Evolutionary conservation across 92 coral and sea anemone genomes (phyloP), one percentile per base, ranked within the genome.

Genomic region (Anthopleura xanthogrammica): DNA sequence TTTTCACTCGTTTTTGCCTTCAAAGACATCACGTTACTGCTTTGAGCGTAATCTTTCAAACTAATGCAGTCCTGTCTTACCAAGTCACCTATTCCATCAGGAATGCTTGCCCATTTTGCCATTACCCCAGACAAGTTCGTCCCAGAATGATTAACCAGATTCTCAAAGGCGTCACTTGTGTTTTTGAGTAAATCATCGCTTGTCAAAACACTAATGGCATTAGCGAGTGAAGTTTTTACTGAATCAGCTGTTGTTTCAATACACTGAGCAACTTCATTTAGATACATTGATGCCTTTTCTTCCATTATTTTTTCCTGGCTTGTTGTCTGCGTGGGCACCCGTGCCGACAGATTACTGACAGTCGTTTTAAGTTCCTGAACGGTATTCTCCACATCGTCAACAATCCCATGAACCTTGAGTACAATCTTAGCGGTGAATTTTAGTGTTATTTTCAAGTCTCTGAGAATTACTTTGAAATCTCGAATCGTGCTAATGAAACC

Each of bases 361-460:
- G 92, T 81, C 3, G 83, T 79, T 23, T 89, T 89, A 5, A 89
- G 86, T 23, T 89, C 92, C 70, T 89, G 92, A n/a, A 89, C 86
- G 1, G 92, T 86, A 17, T 79, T 87, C 13, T 89, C 92, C 22
- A 89, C 86, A 55, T 89, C 92, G 39, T 89, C 92, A 10, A 89
- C 92, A 72, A 89, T 89, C 6, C 90, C 81, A 55, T 89, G 92
- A 8, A 89, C 92, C 83, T 89, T 89, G 24, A 89, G 86, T 11
- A 89, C 92, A 75, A 89, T 89, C 65, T 88, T 86, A 36, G 92
- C 92, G 0, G 92, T 86, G 75, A 82, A 88, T 76, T 89, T 89
- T 17, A 89, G 82, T 48, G 92, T 89, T 83, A 89, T 79, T 81
- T 89, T 89, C 65, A 89, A 85, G 48, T 89, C 92, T 76, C 79